A percentile compares a stretch with the other conserved stretches of the same genome.
These are phyloP conservation scores for Sarcoramphus papa DNA, from an alignment of 2,797 vertebrate species.

Conservation along the genomic window DNA sequence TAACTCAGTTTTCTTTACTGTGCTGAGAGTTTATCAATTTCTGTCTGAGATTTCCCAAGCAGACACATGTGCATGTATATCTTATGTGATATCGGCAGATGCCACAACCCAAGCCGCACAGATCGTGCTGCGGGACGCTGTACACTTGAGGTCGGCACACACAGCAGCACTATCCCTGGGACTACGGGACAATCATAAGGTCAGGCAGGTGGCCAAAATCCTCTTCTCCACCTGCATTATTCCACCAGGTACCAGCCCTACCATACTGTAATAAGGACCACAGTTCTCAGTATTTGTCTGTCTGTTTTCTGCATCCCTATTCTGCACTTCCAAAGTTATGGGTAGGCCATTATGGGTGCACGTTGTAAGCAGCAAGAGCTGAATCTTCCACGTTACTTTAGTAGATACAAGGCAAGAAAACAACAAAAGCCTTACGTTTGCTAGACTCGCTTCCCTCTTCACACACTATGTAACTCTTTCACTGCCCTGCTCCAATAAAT, in stretches of 20 bases:
- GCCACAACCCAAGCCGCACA: accelerated
- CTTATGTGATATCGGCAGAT: accelerated
- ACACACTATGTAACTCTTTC: not conserved
- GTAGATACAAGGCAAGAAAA: not conserved
- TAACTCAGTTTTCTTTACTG: not conserved
- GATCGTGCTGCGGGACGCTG: accelerated
- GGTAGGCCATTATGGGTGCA: accelerated
- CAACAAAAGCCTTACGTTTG: not conserved
- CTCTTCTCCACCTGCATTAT: not conserved
- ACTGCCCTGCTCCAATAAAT: not conserved
- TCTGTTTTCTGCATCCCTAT: not conserved
- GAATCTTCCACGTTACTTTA: not conserved
- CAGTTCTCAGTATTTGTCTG: not conserved
- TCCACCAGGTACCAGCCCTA: not conserved
- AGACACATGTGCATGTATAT: accelerated
- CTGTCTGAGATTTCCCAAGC: not conserved
- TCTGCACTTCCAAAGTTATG: not conserved
- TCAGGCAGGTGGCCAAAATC: not conserved
- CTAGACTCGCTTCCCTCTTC: not conserved
- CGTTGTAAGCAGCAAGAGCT: not conserved
- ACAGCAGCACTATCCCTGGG: not conserved
- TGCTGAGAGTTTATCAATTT: accelerated
- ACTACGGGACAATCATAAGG: too few species aligned
- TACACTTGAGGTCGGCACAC: accelerated
- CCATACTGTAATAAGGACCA: not conserved